A percentile compares a stretch with the other conserved stretches of the same genome.
phyloP scores from a whole-genome alignment of 2,888 invertebrate genomes.

The Lordiphosa andalusiaca region DNA sequence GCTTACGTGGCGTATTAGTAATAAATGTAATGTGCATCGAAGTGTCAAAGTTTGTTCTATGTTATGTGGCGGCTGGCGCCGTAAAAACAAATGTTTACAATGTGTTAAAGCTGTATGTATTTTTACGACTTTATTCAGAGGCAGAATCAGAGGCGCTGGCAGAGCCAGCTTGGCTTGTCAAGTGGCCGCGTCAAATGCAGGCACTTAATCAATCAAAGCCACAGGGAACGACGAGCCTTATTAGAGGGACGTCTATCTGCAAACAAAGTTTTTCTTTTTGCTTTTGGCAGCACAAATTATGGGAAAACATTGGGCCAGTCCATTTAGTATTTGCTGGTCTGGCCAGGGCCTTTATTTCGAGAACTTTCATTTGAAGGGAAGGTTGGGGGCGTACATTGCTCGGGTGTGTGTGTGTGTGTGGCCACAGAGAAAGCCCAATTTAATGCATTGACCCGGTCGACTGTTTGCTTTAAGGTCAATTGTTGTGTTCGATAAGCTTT shows the following conservation, averaged over 20 bases:
- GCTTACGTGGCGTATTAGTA: conserved; percentile 73
- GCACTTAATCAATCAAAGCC: conserved; percentile 69
- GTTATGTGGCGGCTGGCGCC: conserved; percentile 15
- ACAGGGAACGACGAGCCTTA: conserved; percentile 21
- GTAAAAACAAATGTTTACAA: conserved; percentile 54
- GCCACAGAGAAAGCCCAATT: conserved; percentile 32
- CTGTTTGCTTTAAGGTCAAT: conserved; percentile 21
- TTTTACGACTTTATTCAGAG: conserved; percentile 57
- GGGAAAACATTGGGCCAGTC: conserved; percentile 37
- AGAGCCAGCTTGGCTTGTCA: conserved; percentile 36
- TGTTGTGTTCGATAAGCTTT: conserved; percentile 15
- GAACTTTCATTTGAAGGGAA: conserved; percentile 8
- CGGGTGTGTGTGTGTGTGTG: conserved; percentile 1
- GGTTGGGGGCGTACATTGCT: conserved; percentile 26
- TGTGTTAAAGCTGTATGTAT: conserved; percentile 51
- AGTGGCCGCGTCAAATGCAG: conserved; percentile 62
- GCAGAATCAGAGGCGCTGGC: conserved; percentile 28
- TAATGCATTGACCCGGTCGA: conserved; percentile 28
- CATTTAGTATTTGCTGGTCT: conserved; percentile 29
- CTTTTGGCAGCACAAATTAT: conserved; percentile 71
- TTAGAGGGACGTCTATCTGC: conserved; percentile 22
- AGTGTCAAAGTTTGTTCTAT: conserved; percentile 29
- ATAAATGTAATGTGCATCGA: conserved; percentile 65
- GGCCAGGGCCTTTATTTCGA: conserved; percentile 18
- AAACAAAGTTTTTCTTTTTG: conserved; percentile 29